phyloP scores from a whole-genome alignment of 1,140 invertebrate species.

The Daktulosphaira vitifoliae region DNA sequence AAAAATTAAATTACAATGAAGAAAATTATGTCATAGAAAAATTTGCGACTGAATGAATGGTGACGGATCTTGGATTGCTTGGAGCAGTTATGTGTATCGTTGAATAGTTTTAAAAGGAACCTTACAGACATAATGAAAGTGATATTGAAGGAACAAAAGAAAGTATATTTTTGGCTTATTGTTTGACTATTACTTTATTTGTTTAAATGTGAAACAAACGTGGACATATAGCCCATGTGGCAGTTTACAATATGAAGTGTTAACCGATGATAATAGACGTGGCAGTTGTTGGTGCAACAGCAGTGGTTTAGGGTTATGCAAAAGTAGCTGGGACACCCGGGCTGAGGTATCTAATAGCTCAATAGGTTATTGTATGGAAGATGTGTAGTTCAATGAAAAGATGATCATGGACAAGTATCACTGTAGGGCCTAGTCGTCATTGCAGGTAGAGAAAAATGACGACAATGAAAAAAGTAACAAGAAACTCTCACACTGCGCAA shows the following conservation, averaged over 20 bases:
- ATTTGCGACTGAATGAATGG: no score
- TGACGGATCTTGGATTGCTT: conserved; percentile 7
- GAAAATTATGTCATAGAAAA: no score
- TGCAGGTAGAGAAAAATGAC: not conserved
- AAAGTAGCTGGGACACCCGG: conserved; percentile 1
- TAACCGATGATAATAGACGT: not conserved
- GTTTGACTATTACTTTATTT: not conserved
- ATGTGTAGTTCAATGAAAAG: not conserved
- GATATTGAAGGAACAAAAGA: conserved; percentile 4
- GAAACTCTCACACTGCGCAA: not conserved
- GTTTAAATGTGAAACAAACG: not conserved
- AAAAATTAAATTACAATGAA: no score
- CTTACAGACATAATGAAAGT: conserved; percentile 19
- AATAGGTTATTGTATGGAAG: no score
- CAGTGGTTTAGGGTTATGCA: conserved; percentile 2
- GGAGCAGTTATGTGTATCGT: not conserved
- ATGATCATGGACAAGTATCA: conserved; percentile 1
- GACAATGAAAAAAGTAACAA: not conserved
- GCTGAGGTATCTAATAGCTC: not conserved
- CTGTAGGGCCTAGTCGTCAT: not conserved
- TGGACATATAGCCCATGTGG: not conserved
- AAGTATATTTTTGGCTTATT: conserved; percentile 9
- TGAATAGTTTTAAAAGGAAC: not conserved
- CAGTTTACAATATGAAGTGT: not conserved
- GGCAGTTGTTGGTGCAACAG: no score